These are phyloP conservation scores for Pegoplata infirma DNA, from an alignment of 2,888 invertebrate species.

Conservation along the genomic window DNA sequence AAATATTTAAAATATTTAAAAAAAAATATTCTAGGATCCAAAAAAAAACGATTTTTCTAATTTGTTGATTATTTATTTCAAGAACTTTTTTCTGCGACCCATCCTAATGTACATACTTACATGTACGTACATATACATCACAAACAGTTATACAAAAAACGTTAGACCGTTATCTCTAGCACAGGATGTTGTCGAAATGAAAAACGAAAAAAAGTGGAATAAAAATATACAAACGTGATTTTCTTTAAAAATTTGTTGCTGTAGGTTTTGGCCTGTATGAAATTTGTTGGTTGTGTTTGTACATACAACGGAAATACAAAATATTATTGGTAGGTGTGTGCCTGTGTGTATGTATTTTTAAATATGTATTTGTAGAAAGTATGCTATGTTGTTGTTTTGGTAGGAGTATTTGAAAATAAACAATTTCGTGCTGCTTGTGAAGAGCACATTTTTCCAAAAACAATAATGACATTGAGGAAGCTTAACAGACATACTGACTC, in stretches of 20 bases:
- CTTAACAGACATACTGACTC: constrained; percentile 37
- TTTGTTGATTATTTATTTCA: no score
- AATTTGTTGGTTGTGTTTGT: constrained; percentile 1
- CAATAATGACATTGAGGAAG: constrained; percentile 34
- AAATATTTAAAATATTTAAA: no score
- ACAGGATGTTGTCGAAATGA: constrained; percentile 48
- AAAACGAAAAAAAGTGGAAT: constrained; percentile 7
- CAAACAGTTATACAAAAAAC: constrained; percentile 12
- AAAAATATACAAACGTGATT: constrained; percentile 24
- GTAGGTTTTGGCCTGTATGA: not conserved
- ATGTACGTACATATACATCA: not conserved
- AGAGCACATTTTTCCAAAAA: constrained; percentile 29
- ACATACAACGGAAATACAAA: constrained; percentile 30
- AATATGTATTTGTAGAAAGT: not conserved
- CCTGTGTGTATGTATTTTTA: not conserved
- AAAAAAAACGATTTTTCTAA: no score
- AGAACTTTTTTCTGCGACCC: no score
- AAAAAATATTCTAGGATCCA: no score
- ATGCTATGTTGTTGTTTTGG: not conserved
- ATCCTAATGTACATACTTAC: not conserved
- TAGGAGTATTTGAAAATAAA: constrained; percentile 16
- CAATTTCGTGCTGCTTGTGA: not conserved
- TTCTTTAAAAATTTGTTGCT: not conserved
- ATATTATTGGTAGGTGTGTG: constrained; percentile 4
- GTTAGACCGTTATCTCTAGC: constrained; percentile 38